phyloP scores from a whole-genome alignment of 1,140 invertebrate genomes.

The Leptinotarsa defecta region DNA sequence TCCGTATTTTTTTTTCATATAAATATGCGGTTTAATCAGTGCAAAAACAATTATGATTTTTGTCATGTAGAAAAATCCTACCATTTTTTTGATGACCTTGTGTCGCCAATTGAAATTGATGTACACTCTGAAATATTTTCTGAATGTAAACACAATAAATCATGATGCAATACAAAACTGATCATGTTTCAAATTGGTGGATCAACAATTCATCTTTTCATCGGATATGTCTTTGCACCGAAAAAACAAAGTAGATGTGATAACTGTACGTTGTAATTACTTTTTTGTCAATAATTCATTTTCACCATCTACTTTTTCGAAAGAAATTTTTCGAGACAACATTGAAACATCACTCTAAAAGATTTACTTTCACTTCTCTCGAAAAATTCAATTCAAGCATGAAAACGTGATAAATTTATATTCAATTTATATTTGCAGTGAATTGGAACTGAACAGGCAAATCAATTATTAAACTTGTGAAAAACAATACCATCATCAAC shows the following conservation, averaged over 20 bases:
- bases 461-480: neutral
- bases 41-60: too few relatives aligned
- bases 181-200: too few relatives aligned
- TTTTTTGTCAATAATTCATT: neutral
- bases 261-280: neutral
- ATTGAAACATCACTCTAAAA: neutral
- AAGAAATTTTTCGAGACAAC: neutral
- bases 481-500: neutral
- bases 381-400: conserved; percentile 6
- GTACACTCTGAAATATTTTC: too few relatives aligned
- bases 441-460: neutral
- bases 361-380: neutral
- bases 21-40: too few relatives aligned
- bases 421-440: neutral
- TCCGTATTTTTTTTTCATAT: neutral
- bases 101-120: too few relatives aligned
- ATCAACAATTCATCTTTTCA: too few relatives aligned
- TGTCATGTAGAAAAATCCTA: too few relatives aligned
- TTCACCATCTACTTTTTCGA: neutral
- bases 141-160: too few relatives aligned
- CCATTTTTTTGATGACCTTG: too few relatives aligned
- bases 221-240: neutral
- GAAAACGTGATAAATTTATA: neutral
- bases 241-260: neutral
- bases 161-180: too few relatives aligned